Percentiles rank a stretch among this genome's conserved stretches.
These are phyloP conservation scores for Todiramphus saurophagus DNA, from an alignment of 2,113 vertebrate genomes.

Conservation along the genomic window DNA sequence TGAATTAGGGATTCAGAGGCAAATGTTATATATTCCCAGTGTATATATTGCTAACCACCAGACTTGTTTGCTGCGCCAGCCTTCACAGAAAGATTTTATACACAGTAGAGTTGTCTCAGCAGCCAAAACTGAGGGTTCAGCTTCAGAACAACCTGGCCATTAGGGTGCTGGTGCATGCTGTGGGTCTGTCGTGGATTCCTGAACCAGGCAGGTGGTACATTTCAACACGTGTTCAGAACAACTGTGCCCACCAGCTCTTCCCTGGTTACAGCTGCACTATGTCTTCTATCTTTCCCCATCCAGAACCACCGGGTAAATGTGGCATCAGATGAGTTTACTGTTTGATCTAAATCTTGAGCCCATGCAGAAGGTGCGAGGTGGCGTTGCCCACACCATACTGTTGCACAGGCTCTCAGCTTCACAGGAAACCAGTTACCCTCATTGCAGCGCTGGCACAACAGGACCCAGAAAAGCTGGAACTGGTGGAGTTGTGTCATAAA, in stretches of 20 bases:
- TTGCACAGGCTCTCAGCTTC: neutral
- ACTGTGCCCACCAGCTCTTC: neutral
- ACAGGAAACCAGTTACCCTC: neutral
- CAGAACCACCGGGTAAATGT: neutral
- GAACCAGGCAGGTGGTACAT: accelerated
- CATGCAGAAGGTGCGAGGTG: neutral
- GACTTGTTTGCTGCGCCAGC: neutral
- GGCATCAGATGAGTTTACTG: neutral
- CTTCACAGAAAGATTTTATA: neutral
- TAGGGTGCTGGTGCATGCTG: neutral
- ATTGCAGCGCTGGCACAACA: neutral
- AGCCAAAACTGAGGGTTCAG: neutral
- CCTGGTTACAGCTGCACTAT: neutral
- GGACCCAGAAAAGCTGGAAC: neutral
- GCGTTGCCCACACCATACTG: accelerated
- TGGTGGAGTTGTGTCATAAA: neutral
- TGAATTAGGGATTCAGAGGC: neutral
- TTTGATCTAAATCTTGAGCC: neutral
- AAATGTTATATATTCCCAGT: neutral
- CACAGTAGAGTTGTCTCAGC: neutral
- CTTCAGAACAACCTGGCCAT: neutral
- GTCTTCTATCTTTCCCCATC: neutral
- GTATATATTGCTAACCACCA: neutral
- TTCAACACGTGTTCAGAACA: neutral
- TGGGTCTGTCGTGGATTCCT: neutral